Percentiles rank a stretch among this genome's conserved stretches.
Evolutionary conservation across 1,140 invertebrate genomes (phyloP).

Genomic region (Hesperophylax magnus): DNA sequence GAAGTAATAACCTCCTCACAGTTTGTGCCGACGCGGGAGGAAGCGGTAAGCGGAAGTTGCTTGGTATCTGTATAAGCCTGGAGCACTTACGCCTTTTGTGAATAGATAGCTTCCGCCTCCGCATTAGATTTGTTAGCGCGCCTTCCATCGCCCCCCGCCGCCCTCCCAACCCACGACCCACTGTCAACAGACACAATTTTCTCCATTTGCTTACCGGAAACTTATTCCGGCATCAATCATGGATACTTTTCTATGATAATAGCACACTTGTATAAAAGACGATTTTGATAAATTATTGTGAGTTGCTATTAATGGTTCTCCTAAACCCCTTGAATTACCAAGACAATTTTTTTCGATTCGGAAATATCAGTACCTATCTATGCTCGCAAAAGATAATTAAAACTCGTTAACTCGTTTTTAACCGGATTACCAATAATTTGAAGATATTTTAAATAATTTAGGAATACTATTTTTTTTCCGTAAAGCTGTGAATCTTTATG

Average conservation of each 20-base stretch:
- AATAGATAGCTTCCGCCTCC: slow-evolving; percentile 32
- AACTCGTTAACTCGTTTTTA: too few relatives aligned
- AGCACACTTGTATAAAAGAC: slow-evolving; percentile 4
- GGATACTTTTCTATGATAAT: slow-evolving; percentile 26
- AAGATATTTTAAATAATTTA: too few relatives aligned
- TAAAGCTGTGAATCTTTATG: too few relatives aligned
- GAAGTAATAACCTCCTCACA: too few relatives aligned
- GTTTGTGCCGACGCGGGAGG: neutral
- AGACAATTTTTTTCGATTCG: too few relatives aligned
- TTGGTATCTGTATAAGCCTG: neutral
- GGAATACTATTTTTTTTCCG: too few relatives aligned
- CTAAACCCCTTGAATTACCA: too few relatives aligned
- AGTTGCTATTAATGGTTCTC: neutral
- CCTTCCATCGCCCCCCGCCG: neutral
- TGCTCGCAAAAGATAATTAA: too few relatives aligned
- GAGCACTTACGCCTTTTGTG: slow-evolving; percentile 30
- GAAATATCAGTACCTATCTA: too few relatives aligned
- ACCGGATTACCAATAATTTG: too few relatives aligned
- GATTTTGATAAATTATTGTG: slow-evolving; percentile 1
- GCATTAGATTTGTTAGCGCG: slow-evolving; percentile 27
- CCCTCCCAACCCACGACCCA: neutral
- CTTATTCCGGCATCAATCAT: slow-evolving; percentile 29
- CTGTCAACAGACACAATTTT: slow-evolving; percentile 24
- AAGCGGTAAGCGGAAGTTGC: slow-evolving; percentile 7
- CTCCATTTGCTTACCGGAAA: slow-evolving; percentile 33